Base-by-base conservation (phyloP, 2,113 vertebrate species). In the Pituophis catenifer region DNA sequence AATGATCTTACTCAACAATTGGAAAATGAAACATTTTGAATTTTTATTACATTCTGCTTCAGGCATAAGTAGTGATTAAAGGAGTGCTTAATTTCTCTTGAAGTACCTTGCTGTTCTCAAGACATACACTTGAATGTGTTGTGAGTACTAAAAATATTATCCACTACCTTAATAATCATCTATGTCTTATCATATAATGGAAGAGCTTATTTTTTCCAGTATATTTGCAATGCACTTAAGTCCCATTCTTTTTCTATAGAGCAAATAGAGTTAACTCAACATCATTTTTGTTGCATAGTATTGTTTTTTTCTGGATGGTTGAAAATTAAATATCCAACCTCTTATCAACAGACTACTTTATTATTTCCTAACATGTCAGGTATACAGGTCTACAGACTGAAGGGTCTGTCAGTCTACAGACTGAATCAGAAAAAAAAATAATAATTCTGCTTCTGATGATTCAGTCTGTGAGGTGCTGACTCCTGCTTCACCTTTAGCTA, bases 61-160 rank as follows among this genome's bases (percentile, higher is more conserved):
- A 53, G 90, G 62, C 90, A 75, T 33, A 54, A 87, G 54, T 58
- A 55, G 26, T 58, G 44, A 58, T 89, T n/a, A 48, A 53, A 85
- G 89, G 8, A 44, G 24, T 86, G 70, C 59, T 86, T 62, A 94
- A 59, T 90, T 75, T 33, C 7, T 54, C 90, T 91, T n/a, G 26
- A 70, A 70, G 17, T 0, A 53, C 12, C 70, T 90, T 92, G 90
- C 85, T 86, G 57, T 94, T 94, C n/a, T 44, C 8, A 93, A 94
- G 89, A 70, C 62, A n/a, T n/a, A 6, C 21, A 93, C 44, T 94
- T 92, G 8, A 44, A 91, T 95, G 93, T 91, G 53, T 53, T 87
- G 94, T 50, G 19, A 94, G 95, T 94, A 94, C 95, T 93, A 94
- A 44, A 96, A 95, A 58, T 94, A 17, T 81, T 81, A 94, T 93